A percentile compares a stretch with the other conserved stretches of the same genome.
These are phyloP conservation scores for Rotaria magnacalcarata DNA, from an alignment of 2,888 invertebrate genomes.

Conservation along the genomic window DNA sequence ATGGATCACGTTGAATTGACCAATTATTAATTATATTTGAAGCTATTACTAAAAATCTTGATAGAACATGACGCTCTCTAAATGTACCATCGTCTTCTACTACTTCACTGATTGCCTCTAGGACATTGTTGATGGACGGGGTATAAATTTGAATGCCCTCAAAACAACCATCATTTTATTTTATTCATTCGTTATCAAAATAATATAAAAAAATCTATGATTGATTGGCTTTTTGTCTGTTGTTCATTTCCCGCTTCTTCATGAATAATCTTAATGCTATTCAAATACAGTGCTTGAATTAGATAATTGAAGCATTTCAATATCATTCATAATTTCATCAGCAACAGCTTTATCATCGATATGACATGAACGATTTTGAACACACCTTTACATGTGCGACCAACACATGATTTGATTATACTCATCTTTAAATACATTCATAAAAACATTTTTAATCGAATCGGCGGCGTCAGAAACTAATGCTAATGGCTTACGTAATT, in stretches of 20 bases:
- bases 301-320: constrained; percentile 9
- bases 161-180: constrained; percentile 12
- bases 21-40: background rate
- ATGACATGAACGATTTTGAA: constrained; percentile 24
- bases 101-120: background rate
- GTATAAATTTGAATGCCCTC: constrained; percentile 36
- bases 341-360: background rate
- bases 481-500: background rate
- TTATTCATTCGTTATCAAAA: constrained; percentile 9
- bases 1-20: constrained; percentile 32
- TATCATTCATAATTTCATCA: constrained; percentile 31
- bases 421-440: constrained; percentile 8
- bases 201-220: constrained; percentile 3
- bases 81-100: background rate
- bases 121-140: background rate
- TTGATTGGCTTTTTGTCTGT: background rate
- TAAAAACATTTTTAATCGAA: constrained; percentile 36
- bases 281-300: constrained; percentile 34
- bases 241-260: constrained; percentile 35
- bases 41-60: background rate
- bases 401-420: constrained; percentile 40
- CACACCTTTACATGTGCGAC: constrained; percentile 34
- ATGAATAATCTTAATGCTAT: constrained; percentile 32
- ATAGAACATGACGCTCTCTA: constrained; percentile 17
- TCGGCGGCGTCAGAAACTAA: constrained; percentile 37